These are phyloP conservation scores for Cyprinodon tularosa DNA, from an alignment of 2,113 vertebrate genomes.

Conservation along the genomic window DNA sequence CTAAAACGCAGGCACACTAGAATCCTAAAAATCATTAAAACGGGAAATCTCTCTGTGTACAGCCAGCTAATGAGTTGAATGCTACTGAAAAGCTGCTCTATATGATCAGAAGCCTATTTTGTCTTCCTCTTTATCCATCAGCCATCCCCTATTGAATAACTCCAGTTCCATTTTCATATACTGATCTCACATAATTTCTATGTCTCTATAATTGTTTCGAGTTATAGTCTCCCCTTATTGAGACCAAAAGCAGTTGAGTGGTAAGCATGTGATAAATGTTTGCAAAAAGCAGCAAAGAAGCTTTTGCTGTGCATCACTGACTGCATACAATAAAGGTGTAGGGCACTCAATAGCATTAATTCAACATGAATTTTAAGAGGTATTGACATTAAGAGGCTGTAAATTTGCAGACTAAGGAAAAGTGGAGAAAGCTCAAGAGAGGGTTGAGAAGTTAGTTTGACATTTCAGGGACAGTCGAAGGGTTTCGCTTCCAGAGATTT, in stretches of 20 bases:
- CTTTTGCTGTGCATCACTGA: slow-evolving; percentile 40
- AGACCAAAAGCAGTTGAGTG: slow-evolving; percentile 17
- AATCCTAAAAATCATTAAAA: slow-evolving; percentile 4
- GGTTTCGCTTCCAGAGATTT: slow-evolving; percentile 11
- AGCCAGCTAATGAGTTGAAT: slow-evolving; percentile 41
- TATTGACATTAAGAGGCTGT: slow-evolving; percentile 57
- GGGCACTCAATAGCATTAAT: slow-evolving; percentile 71
- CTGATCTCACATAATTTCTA: slow-evolving; percentile 19
- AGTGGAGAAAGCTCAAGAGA: slow-evolving; percentile 29
- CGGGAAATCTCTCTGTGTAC: background rate
- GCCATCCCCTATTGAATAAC: slow-evolving; percentile 42
- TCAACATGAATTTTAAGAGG: slow-evolving; percentile 71
- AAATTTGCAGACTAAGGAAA: slow-evolving; percentile 43
- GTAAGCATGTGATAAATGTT: slow-evolving; percentile 11
- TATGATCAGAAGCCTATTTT: slow-evolving; percentile 34
- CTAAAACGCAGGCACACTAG: background rate
- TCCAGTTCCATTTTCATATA: slow-evolving; percentile 43
- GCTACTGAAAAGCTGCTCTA: slow-evolving; percentile 21
- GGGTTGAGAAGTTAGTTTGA: slow-evolving; percentile 33
- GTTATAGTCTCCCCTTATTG: slow-evolving; percentile 46
- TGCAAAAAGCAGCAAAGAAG: slow-evolving; percentile 21
- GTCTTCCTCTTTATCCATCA: slow-evolving; percentile 25
- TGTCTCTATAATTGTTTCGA: slow-evolving; percentile 51
- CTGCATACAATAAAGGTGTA: slow-evolving; percentile 49
- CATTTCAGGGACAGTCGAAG: slow-evolving; percentile 52